Conservation (phyloP, 1,140 invertebrate genomes). For the Chrysomallon squamiferum region DNA sequence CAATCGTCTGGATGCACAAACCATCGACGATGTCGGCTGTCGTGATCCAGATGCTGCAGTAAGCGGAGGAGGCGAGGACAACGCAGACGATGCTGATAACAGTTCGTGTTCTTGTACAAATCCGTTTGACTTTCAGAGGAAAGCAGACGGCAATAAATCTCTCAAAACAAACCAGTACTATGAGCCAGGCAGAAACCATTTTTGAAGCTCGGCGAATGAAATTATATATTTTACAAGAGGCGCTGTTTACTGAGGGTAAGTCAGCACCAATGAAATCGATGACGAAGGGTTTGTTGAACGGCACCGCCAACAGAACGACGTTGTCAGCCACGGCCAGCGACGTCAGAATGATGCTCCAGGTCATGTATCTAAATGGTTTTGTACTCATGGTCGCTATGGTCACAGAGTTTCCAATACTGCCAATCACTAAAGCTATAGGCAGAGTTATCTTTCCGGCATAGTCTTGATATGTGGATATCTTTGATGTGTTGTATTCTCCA, state of each 20-base stretch:
- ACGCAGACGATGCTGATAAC: constrained; percentile 4
- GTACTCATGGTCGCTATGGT: constrained; percentile 30
- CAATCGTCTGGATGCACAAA: constrained; percentile 25
- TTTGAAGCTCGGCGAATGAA: constrained; percentile 36
- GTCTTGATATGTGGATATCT: background rate
- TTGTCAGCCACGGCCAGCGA: constrained; percentile 34
- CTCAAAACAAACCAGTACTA: constrained; percentile 39
- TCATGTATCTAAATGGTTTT: constrained; percentile 14
- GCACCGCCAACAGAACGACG: constrained; percentile 22
- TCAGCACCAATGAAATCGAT: constrained; percentile 21
- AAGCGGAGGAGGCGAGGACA: constrained; percentile 16
- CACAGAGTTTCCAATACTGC: constrained; percentile 32
- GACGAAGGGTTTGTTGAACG: constrained; percentile 36
- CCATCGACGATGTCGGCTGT: constrained; percentile 23
- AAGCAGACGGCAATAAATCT: constrained; percentile 41
- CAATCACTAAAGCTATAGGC: constrained; percentile 24
- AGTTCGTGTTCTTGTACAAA: constrained; percentile 19
- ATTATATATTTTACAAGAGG: constrained; percentile 34
- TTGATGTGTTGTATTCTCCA: no score
- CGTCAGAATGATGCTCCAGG: constrained; percentile 25
- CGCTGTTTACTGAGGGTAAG: constrained; percentile 22
- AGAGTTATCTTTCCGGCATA: background rate
- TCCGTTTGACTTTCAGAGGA: constrained; percentile 34
- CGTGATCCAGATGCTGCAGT: constrained; percentile 26
- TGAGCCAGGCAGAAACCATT: constrained; percentile 49